Evolutionary conservation across 2,888 invertebrate genomes (phyloP).

Genomic region (Brachyptera putata): DNA sequence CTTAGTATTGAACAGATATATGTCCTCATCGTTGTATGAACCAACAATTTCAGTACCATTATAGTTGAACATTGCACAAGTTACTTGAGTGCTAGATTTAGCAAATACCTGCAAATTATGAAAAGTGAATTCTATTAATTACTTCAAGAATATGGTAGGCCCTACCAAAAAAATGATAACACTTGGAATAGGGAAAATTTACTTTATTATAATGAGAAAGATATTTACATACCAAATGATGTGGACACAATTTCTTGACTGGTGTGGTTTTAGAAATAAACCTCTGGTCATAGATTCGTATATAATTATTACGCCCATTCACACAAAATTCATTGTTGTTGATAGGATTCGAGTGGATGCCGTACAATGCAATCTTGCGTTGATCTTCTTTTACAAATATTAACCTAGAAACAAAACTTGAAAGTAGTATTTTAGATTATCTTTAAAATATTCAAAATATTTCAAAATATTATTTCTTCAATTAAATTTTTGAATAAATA

Average conservation of each 20-base stretch:
- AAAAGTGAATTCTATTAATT: constrained; percentile 17
- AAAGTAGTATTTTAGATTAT: too few relatives aligned
- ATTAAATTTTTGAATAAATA: too few relatives aligned
- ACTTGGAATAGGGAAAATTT: neutral
- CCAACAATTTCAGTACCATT: constrained; percentile 87
- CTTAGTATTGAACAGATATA: constrained; percentile 77
- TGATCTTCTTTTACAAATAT: constrained; percentile 48
- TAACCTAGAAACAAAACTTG: too few relatives aligned
- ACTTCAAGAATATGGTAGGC: neutral
- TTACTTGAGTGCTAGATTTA: constrained; percentile 60
- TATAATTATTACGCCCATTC: constrained; percentile 73
- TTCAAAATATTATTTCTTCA: too few relatives aligned
- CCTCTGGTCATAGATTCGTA: constrained; percentile 67
- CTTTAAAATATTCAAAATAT: too few relatives aligned
- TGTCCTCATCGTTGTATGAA: constrained; percentile 91
- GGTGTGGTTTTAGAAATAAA: constrained; percentile 39
- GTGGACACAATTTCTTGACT: constrained; percentile 61
- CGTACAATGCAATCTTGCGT: constrained; percentile 74
- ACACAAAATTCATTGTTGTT: constrained; percentile 74
- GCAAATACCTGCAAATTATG: constrained; percentile 40
- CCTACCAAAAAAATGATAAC: neutral
- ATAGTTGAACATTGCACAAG: constrained; percentile 87
- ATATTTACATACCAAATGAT: constrained; percentile 50
- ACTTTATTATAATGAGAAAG: neutral
- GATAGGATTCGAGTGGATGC: constrained; percentile 79